These are phyloP conservation scores for Poeciliopsis prolifica DNA, from an alignment of 2,113 vertebrate genomes.

Conservation along the genomic window DNA sequence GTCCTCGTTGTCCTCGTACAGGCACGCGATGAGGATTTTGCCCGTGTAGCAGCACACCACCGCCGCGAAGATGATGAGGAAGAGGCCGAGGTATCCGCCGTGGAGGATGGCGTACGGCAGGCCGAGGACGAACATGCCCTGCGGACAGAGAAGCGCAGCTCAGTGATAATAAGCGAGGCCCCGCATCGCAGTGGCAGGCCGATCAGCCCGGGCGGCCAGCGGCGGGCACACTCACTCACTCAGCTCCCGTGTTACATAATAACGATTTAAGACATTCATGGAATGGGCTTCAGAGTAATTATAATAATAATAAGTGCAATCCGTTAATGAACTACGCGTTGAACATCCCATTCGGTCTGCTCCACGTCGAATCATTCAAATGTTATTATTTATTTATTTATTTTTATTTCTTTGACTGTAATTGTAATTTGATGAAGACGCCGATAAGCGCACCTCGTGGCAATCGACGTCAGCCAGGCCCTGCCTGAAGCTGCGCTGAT, in stretches of 20 bases:
- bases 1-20: conserved; percentile 98
- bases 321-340: not conserved
- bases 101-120: conserved; percentile 97
- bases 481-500: conserved; percentile 60
- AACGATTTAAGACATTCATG: not conserved
- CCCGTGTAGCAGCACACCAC: conserved; percentile 99
- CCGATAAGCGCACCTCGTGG: conserved; percentile 49
- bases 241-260: conserved; percentile 35
- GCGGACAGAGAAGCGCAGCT: conserved; percentile 69
- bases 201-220: conserved; percentile 28
- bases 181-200: conserved; percentile 65
- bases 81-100: conserved; percentile 96
- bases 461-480: conserved; percentile 57
- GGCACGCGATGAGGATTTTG: conserved; percentile 96
- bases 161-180: conserved; percentile 54
- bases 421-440: conserved; percentile 29
- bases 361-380: not conserved
- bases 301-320: not conserved
- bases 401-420: not conserved
- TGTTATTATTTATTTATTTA: not conserved
- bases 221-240: conserved; percentile 14
- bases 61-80: conserved; percentile 97
- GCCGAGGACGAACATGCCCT: conserved; percentile 99
- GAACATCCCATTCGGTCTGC: not conserved
- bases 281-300: not conserved